Conservation (phyloP, 2,888 invertebrate genomes). For the Cerceris ruficornis region DNA sequence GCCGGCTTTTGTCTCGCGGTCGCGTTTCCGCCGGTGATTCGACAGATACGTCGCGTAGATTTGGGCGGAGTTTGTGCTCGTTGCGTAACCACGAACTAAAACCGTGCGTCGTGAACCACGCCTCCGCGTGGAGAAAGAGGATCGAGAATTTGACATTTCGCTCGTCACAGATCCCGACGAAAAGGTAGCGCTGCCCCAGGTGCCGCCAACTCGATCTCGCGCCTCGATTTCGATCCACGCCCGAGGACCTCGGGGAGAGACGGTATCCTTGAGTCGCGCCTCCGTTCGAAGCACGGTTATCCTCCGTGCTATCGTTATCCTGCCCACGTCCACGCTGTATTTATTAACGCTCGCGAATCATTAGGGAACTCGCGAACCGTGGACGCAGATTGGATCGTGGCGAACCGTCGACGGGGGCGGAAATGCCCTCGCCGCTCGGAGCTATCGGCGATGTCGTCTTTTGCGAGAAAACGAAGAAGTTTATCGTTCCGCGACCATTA, state of each 20-base stretch:
- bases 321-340: not conserved
- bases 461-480: too few species aligned
- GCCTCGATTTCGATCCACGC: not conserved
- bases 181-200: not conserved
- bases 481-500: too few species aligned
- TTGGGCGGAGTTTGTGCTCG: conserved; percentile 44
- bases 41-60: conserved; percentile 12
- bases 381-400: too few species aligned
- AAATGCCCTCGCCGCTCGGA: too few species aligned
- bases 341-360: too few species aligned
- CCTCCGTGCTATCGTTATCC: not conserved
- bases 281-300: not conserved
- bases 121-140: conserved; percentile 7
- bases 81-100: conserved; percentile 23
- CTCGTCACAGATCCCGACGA: conserved; percentile 25
- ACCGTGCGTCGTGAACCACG: conserved; percentile 27
- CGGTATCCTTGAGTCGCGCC: not conserved
- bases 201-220: not conserved
- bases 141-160: conserved; percentile 6
- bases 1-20: too few species aligned
- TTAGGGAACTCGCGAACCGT: too few species aligned
- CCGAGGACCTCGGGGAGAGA: not conserved
- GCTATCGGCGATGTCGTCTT: too few species aligned
- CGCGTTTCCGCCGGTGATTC: conserved; percentile 2
- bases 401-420: too few species aligned